phyloP scores from a whole-genome alignment of 2,113 vertebrate genomes.

The Prolemur simus region DNA sequence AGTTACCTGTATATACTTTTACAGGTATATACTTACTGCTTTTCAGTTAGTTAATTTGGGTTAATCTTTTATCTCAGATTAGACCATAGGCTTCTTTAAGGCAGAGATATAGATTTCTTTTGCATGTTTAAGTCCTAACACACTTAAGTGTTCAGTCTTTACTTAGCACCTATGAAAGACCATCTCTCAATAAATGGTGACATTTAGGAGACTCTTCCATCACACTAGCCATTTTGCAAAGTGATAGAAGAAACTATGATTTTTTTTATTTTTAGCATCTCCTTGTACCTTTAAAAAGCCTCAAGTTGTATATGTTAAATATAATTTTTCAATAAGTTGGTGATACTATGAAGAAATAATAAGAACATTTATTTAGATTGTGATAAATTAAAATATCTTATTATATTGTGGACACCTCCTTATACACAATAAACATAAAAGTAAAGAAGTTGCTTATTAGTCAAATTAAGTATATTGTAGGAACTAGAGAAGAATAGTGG shows the following conservation, averaged over 20 bases:
- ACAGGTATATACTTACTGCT: background rate
- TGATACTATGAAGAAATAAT: background rate
- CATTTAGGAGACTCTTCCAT: conserved; percentile 19
- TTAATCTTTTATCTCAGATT: conserved; percentile 49
- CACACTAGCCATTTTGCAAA: background rate
- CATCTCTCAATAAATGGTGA: background rate
- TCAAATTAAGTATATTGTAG: background rate
- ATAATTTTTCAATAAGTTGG: background rate
- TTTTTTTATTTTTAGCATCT: background rate
- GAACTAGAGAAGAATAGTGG: background rate
- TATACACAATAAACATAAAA: background rate
- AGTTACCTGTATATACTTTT: background rate
- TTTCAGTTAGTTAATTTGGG: conserved; percentile 55
- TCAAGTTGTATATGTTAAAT: background rate
- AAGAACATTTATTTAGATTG: background rate
- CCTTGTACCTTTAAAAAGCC: background rate
- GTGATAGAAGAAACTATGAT: background rate
- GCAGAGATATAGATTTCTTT: conserved; percentile 27
- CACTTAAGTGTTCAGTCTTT: background rate
- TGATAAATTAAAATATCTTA: background rate
- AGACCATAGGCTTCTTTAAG: background rate
- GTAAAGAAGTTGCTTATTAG: background rate
- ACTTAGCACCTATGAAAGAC: background rate
- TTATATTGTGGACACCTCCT: background rate
- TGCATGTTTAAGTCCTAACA: background rate